These are phyloP conservation scores for Pituophis catenifer DNA, from an alignment of 2,113 vertebrate genomes.

Conservation along the genomic window DNA sequence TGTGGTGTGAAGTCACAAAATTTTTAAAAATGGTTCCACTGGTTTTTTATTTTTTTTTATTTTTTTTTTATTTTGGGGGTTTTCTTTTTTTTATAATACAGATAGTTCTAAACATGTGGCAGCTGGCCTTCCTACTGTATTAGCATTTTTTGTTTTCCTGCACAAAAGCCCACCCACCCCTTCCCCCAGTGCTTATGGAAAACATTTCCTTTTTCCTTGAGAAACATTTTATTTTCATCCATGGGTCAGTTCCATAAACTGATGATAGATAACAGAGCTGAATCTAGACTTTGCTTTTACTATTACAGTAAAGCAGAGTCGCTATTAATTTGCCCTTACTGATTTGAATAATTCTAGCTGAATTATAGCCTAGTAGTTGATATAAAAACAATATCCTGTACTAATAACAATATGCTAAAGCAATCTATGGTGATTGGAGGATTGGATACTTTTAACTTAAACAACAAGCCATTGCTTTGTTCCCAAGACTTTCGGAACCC, in stretches of 20 bases:
- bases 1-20: neutral
- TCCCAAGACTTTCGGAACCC: neutral
- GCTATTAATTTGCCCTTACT: neutral
- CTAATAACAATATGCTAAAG: neutral
- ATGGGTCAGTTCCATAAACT: neutral
- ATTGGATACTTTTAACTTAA: neutral
- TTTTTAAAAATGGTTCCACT: neutral
- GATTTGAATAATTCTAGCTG: neutral
- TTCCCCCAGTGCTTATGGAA: neutral
- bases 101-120: neutral
- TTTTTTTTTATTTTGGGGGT: too few species aligned
- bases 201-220: neutral
- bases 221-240: neutral
- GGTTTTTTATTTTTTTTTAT: too few species aligned
- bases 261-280: neutral
- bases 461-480: neutral
- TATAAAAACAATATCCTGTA: neutral
- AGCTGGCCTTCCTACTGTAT: neutral
- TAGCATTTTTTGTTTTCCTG: neutral
- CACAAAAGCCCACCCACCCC: neutral
- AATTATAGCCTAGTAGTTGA: neutral
- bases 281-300: neutral
- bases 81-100: neutral
- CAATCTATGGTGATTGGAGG: neutral
- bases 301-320: neutral